Percentiles rank a stretch among this genome's conserved stretches.
phyloP scores from a whole-genome alignment of 1,140 invertebrate species.

The Bradysia coprophila region DNA sequence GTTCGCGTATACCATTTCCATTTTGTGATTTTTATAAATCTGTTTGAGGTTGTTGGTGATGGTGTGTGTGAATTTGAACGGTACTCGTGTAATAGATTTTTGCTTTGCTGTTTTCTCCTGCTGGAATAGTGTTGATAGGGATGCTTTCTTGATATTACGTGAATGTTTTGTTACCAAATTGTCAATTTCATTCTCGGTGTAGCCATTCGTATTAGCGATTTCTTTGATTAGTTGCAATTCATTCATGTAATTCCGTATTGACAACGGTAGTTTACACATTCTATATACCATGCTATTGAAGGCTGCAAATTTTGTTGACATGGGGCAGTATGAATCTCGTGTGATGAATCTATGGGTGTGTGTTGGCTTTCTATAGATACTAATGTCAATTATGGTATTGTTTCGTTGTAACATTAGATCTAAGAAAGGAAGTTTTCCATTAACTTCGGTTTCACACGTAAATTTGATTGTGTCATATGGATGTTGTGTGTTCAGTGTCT shows the following conservation, averaged over 20 bases:
- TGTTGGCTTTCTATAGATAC: neutral
- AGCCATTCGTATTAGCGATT: neutral
- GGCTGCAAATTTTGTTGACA: neutral
- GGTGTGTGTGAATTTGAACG: neutral
- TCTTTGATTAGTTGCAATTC: neutral
- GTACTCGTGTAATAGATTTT: conserved; percentile 11
- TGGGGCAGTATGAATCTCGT: neutral
- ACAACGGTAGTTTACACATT: neutral
- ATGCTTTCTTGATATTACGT: neutral
- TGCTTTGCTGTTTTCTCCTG: conserved; percentile 10
- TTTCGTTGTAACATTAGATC: neutral
- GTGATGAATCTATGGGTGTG: neutral
- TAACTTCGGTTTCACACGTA: neutral
- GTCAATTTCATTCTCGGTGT: neutral
- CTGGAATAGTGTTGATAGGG: neutral
- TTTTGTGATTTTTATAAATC: neutral
- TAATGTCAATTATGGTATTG: neutral
- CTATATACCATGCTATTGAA: neutral
- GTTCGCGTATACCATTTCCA: neutral
- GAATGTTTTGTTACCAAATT: neutral
- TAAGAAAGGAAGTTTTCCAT: neutral
- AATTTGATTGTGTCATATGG: neutral
- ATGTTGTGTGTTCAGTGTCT: neutral
- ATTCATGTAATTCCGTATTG: neutral
- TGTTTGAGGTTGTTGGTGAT: neutral